A percentile compares a stretch with the other conserved stretches of the same genome.
These are phyloP conservation scores for Cyphomyrus discorhynchus DNA, from an alignment of 2,113 vertebrate genomes.

Conservation along the genomic window DNA sequence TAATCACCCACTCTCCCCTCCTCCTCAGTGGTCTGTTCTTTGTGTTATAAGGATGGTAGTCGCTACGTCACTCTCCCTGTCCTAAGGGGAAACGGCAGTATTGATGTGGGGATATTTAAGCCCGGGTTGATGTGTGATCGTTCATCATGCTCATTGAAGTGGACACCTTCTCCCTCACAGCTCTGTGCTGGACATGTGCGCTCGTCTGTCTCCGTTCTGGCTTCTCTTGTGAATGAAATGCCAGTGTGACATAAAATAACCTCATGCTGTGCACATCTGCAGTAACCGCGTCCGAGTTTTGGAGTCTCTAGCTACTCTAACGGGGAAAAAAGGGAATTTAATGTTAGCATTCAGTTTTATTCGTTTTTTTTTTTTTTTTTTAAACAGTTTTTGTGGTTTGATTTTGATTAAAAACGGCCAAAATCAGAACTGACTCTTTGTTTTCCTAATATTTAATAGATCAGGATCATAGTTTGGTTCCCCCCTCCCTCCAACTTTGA, in stretches of 20 bases:
- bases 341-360: not conserved
- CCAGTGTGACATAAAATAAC: not conserved
- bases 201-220: not conserved
- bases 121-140: not conserved
- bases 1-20: not conserved
- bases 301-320: not conserved
- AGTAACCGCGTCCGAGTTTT: not conserved
- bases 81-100: not conserved
- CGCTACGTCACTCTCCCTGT: not conserved
- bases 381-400: not conserved
- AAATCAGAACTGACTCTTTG: not conserved
- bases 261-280: not conserved
- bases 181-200: not conserved
- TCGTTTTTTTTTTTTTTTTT: not conserved
- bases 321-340: not conserved
- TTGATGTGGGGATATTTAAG: not conserved
- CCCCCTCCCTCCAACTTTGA: not conserved
- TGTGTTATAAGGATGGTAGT: not conserved
- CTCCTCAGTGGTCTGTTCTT: not conserved
- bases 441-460: constrained; percentile 19
- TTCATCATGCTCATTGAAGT: not conserved
- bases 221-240: not conserved
- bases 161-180: not conserved
- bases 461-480: constrained; percentile 23
- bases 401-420: not conserved